A percentile compares a stretch with the other conserved stretches of the same genome.
phyloP scores from a whole-genome alignment of 1,140 invertebrate species.

The Dendrolimus punctatus region DNA sequence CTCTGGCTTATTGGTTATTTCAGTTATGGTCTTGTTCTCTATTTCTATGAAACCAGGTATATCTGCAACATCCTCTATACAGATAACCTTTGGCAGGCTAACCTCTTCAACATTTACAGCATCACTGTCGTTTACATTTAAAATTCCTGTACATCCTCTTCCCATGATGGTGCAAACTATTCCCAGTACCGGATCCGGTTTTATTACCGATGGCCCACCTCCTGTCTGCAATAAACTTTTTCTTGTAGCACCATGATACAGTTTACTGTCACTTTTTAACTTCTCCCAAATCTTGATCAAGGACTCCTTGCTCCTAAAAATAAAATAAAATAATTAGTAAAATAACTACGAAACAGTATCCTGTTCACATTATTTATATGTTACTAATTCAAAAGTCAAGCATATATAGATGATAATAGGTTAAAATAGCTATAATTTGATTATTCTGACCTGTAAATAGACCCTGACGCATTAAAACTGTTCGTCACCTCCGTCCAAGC shows the following conservation, averaged over 20 bases:
- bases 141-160: conserved; percentile 7
- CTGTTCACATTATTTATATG: neutral
- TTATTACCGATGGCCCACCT: neutral
- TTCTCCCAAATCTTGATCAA: conserved; percentile 1
- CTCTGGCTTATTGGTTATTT: no score
- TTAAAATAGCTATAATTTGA: neutral
- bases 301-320: neutral
- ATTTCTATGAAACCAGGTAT: no score
- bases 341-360: neutral
- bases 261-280: neutral
- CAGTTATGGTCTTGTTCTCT: no score
- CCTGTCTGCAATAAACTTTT: neutral
- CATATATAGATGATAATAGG: no score
- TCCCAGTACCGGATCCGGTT: conserved; percentile 12
- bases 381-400: no score
- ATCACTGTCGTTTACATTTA: neutral
- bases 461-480: conserved; percentile 7
- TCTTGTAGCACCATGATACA: neutral
- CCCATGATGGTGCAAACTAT: conserved; percentile 10
- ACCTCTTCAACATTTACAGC: neutral
- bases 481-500: conserved; percentile 11
- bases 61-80: no score
- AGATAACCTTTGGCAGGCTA: conserved; percentile 1
- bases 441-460: conserved; percentile 5
- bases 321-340: conserved; percentile 2